Evolutionary conservation across 2,888 invertebrate species (phyloP).

Genomic region (Siphonodentalium dalli): DNA sequence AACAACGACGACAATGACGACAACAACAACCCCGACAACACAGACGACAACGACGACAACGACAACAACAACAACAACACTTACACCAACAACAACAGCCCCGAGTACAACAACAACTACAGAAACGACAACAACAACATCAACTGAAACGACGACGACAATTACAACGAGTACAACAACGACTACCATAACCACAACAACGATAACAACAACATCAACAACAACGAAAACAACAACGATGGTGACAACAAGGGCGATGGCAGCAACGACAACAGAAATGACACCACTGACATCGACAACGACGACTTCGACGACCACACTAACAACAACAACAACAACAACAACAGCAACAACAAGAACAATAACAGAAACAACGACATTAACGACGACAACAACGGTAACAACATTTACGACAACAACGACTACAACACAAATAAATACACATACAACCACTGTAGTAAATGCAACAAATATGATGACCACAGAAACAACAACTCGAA

Average conservation of each 20-base stretch:
- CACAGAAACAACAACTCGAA: neutral
- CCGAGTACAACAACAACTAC: neutral
- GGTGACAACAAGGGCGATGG: slow-evolving; percentile 3
- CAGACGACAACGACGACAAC: neutral
- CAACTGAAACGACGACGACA: neutral
- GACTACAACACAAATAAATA: neutral
- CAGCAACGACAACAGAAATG: neutral
- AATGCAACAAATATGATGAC: neutral
- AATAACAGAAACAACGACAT: neutral
- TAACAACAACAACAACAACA: slow-evolving; percentile 4
- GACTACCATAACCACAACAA: slow-evolving; percentile 1
- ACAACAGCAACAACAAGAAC: neutral
- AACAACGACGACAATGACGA: neutral
- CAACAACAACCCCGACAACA: slow-evolving; percentile 3
- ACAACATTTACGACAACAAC: neutral
- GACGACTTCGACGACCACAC: slow-evolving; percentile 1
- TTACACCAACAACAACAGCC: neutral
- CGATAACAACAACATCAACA: neutral
- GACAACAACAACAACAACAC: neutral
- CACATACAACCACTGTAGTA: neutral
- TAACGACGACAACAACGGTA: neutral
- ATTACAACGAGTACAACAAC: neutral
- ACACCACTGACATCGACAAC: slow-evolving; percentile 1
- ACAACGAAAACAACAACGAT: neutral
- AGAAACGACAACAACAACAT: neutral